These are phyloP conservation scores for Pterocles burchelli DNA, from an alignment of 2,113 vertebrate genomes.

Conservation along the genomic window DNA sequence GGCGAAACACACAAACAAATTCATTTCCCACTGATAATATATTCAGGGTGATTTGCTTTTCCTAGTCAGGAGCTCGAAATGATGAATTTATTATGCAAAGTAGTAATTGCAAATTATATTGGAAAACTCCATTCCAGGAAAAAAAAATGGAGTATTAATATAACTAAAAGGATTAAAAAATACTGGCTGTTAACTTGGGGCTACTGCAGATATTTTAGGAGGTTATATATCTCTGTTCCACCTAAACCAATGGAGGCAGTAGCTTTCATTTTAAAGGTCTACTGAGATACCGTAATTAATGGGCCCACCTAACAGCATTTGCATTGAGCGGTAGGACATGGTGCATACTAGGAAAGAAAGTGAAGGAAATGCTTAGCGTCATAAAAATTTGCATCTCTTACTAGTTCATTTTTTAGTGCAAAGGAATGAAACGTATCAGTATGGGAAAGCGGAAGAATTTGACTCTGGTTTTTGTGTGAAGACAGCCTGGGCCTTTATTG, in stretches of 20 bases:
- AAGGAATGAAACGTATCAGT: constrained; percentile 1
- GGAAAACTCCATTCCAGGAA: constrained; percentile 49
- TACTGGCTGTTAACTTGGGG: constrained; percentile 31
- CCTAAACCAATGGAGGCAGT: constrained; percentile 35
- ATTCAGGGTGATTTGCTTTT: constrained; percentile 58
- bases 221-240: constrained; percentile 40
- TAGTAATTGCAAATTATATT: constrained; percentile 63
- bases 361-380: not conserved
- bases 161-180: constrained; percentile 64
- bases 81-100: constrained; percentile 65
- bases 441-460: not conserved
- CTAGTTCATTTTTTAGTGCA: constrained; percentile 5
- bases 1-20: constrained; percentile 60
- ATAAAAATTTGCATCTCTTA: constrained; percentile 37
- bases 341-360: constrained; percentile 9
- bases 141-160: constrained; percentile 34
- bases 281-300: constrained; percentile 45
- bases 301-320: constrained; percentile 24
- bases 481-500: not conserved
- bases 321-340: constrained; percentile 6
- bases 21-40: constrained; percentile 50
- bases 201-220: constrained; percentile 53
- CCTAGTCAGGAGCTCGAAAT: constrained; percentile 34
- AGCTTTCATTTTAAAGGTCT: constrained; percentile 59
- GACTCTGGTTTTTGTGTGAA: not conserved